Evolutionary conservation across 1,140 invertebrate genomes (phyloP).

Genomic region (Elymnias hypermnestra): DNA sequence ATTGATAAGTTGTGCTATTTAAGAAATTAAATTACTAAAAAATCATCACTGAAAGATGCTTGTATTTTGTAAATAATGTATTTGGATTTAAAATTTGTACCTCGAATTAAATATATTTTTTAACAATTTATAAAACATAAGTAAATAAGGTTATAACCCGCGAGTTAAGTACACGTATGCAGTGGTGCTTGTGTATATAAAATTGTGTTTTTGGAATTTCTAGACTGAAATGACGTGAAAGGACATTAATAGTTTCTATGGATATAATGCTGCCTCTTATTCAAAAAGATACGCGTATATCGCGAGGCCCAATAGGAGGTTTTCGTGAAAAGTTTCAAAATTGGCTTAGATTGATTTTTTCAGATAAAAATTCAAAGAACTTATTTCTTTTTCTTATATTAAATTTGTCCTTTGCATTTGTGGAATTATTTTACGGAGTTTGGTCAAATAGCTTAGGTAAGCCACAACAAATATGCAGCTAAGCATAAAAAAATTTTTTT

Average conservation of each 20-base stretch:
- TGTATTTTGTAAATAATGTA: constrained; percentile 30
- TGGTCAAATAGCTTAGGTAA: constrained; percentile 95
- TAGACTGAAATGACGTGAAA: constrained; percentile 59
- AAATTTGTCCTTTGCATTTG: constrained; percentile 97
- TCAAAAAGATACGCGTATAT: constrained; percentile 82
- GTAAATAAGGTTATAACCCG: constrained; percentile 50
- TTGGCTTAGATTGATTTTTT: constrained; percentile 92
- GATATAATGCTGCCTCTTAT: constrained; percentile 85
- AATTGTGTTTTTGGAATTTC: constrained; percentile 41
- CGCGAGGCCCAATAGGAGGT: constrained; percentile 76
- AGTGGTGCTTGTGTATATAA: constrained; percentile 42
- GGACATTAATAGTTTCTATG: constrained; percentile 22
- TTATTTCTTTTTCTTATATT: constrained; percentile 95
- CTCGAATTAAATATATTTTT: constrained; percentile 21
- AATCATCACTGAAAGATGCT: constrained; percentile 31
- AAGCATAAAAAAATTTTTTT: too few relatives aligned
- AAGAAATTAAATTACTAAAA: constrained; percentile 27
- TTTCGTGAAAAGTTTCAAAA: constrained; percentile 84
- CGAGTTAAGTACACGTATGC: constrained; percentile 68
- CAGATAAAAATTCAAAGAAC: constrained; percentile 95
- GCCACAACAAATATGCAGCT: too few relatives aligned
- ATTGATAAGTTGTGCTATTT: constrained; percentile 27
- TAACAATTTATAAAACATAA: constrained; percentile 11
- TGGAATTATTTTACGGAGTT: constrained; percentile 96
- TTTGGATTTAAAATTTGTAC: constrained; percentile 17